Percentiles rank a stretch among this genome's conserved stretches.
Conservation (phyloP, 2,113 vertebrate genomes). For the Illadopsis cleaveri region DNA sequence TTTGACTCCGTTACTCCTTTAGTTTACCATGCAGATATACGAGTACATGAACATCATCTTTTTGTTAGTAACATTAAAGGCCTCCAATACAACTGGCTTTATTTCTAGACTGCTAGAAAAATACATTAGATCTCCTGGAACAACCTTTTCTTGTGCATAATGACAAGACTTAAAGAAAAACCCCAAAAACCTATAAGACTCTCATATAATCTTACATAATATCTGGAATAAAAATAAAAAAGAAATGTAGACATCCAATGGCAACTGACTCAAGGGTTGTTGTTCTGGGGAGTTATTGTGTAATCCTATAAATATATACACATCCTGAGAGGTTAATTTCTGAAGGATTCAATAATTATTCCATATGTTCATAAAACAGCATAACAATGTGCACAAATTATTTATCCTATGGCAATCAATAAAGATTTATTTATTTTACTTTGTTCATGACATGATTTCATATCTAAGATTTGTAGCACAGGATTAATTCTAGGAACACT, state of each 20-base stretch:
- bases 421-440: neutral
- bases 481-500: neutral
- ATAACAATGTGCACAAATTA: neutral
- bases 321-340: neutral
- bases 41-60: neutral
- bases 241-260: accelerated
- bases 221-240: neutral
- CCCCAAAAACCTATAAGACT: neutral
- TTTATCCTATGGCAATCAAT: neutral
- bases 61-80: neutral
- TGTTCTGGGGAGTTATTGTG: neutral
- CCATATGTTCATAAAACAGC: neutral
- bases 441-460: neutral
- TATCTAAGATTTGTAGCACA: neutral
- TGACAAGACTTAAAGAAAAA: neutral
- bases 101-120: neutral
- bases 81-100: neutral
- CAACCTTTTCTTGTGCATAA: neutral
- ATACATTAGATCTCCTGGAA: neutral
- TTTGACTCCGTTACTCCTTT: neutral
- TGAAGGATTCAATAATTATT: neutral
- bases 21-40: neutral
- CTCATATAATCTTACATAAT: neutral
- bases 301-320: neutral
- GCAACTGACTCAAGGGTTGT: neutral